Percentiles rank a stretch among this genome's conserved stretches.
phyloP scores from a whole-genome alignment of 2,113 vertebrate species.

The Rhineura floridana region DNA sequence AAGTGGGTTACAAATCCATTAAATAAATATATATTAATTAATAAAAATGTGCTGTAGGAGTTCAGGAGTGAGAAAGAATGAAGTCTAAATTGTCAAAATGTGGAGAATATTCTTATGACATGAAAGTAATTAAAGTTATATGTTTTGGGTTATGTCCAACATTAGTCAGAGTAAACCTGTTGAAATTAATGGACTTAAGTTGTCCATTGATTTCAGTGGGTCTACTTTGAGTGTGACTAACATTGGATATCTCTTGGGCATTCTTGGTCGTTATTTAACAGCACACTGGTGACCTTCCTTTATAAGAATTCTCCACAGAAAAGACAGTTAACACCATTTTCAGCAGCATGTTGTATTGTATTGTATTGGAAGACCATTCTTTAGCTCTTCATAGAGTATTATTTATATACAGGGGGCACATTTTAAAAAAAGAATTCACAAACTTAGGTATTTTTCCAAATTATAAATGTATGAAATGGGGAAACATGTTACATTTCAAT shows the following conservation, averaged over 20 bases:
- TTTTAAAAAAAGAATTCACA: not conserved
- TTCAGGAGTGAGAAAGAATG: not conserved
- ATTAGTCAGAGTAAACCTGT: too few relatives aligned
- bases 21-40: too few relatives aligned
- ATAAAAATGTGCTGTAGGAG: not conserved
- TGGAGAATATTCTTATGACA: not conserved
- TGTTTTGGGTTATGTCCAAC: too few relatives aligned
- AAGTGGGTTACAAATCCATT: not conserved
- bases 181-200: too few relatives aligned
- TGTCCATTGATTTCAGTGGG: too few relatives aligned
- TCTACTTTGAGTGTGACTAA: too few relatives aligned
- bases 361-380: not conserved
- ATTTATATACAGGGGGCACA: not conserved
- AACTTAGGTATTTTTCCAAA: not conserved
- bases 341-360: not conserved
- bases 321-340: conserved; percentile 6
- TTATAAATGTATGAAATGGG: not conserved
- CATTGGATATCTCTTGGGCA: conserved; percentile 16
- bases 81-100: conserved; percentile 1
- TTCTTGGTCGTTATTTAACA: conserved; percentile 11
- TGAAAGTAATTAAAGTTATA: not conserved
- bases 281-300: not conserved
- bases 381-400: not conserved
- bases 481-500: too few relatives aligned
- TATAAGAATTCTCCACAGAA: not conserved